phyloP scores from a whole-genome alignment of 2,113 vertebrate species.

The Orycteropus afer region DNA sequence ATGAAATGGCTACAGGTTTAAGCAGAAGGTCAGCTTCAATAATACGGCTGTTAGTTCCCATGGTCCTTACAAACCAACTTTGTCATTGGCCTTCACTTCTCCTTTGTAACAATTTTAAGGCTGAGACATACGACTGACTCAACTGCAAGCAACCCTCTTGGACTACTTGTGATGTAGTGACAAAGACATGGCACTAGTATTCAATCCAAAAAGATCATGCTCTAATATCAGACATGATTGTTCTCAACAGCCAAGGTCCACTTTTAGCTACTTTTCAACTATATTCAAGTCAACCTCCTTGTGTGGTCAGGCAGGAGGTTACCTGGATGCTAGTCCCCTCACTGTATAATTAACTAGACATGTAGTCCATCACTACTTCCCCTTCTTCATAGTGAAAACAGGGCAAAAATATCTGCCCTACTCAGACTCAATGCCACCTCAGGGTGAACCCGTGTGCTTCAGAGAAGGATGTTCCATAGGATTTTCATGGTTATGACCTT shows the following conservation, averaged over 20 bases:
- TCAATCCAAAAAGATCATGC: background rate
- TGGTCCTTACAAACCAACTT: slow-evolving; percentile 53
- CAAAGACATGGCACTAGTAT: background rate
- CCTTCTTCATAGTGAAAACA: background rate
- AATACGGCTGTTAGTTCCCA: slow-evolving; percentile 66
- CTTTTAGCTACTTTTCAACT: background rate
- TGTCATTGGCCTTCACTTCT: slow-evolving; percentile 69
- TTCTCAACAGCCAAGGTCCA: background rate
- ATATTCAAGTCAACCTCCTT: rapidly evolving
- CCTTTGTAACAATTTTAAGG: slow-evolving; percentile 67
- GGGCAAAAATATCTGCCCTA: background rate
- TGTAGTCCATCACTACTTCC: background rate
- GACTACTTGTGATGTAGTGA: background rate
- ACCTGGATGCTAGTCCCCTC: background rate
- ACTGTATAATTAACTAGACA: background rate
- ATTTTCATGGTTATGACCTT: background rate
- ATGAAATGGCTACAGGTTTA: slow-evolving; percentile 73
- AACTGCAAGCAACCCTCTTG: background rate
- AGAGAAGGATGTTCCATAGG: background rate
- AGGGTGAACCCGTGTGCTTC: background rate
- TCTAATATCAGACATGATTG: background rate
- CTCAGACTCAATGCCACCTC: background rate
- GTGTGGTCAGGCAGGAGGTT: background rate
- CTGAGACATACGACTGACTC: slow-evolving; percentile 8
- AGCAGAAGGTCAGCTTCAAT: slow-evolving; percentile 78